phyloP scores from a whole-genome alignment of 2,888 invertebrate species.

The Apodemia mormo region DNA sequence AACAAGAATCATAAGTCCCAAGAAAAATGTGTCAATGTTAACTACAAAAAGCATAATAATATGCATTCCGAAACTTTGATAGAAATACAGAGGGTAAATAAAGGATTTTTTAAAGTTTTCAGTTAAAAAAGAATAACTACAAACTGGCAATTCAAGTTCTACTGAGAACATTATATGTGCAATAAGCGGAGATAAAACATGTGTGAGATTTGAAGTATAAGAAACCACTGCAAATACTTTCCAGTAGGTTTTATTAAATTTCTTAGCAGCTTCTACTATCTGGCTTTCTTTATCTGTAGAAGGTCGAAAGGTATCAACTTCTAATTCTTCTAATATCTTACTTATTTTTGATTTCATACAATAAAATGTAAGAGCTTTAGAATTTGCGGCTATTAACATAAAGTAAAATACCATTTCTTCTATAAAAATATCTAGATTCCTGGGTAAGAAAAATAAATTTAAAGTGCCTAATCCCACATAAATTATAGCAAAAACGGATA shows the following conservation, averaged over 20 bases:
- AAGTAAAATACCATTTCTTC: slow-evolving; percentile 59
- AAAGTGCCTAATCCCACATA: slow-evolving; percentile 44
- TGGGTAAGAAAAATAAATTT: slow-evolving; percentile 53
- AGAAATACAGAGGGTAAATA: slow-evolving; percentile 53
- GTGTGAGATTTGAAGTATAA: slow-evolving; percentile 41
- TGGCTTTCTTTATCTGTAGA: slow-evolving; percentile 39
- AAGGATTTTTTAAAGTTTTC: slow-evolving; percentile 43
- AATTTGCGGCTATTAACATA: slow-evolving; percentile 45
- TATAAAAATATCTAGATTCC: slow-evolving; percentile 49
- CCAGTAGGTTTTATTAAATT: slow-evolving; percentile 49
- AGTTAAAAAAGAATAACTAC: slow-evolving; percentile 54
- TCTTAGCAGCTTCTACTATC: slow-evolving; percentile 50
- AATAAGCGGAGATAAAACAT: slow-evolving; percentile 47
- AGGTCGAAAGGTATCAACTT: slow-evolving; percentile 54
- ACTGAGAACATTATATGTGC: slow-evolving; percentile 43
- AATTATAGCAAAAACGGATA: slow-evolving; percentile 33
- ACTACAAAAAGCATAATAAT: slow-evolving; percentile 52
- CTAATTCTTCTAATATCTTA: slow-evolving; percentile 45
- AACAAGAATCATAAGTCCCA: slow-evolving; percentile 52
- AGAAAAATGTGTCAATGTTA: slow-evolving; percentile 55
- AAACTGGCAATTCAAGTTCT: slow-evolving; percentile 47
- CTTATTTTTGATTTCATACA: slow-evolving; percentile 45
- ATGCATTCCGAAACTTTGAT: slow-evolving; percentile 53
- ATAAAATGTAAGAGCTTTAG: slow-evolving; percentile 53
- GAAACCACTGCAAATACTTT: slow-evolving; percentile 48